These are phyloP conservation scores for Drosophila parthenogenetica DNA, from an alignment of 2,888 invertebrate species.

Conservation along the genomic window DNA sequence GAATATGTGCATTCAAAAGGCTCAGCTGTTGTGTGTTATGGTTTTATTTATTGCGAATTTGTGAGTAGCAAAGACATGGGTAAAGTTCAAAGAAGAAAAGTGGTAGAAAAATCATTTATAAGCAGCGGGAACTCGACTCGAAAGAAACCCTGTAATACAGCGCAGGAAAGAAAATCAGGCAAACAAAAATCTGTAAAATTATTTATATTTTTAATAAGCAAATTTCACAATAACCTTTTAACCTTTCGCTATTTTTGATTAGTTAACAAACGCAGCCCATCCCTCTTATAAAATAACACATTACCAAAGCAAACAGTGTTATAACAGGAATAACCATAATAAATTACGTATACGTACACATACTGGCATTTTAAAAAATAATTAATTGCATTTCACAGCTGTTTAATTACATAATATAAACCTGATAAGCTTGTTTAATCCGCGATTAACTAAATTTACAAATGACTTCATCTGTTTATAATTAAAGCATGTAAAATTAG, in stretches of 20 bases:
- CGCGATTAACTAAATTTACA: conserved; percentile 23
- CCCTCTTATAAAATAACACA: not conserved
- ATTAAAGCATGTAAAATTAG: not conserved
- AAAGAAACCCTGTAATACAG: too few species aligned
- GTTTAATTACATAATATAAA: conserved; percentile 9
- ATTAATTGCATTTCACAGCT: conserved; percentile 2
- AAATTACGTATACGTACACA: not conserved
- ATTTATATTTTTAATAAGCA: too few species aligned
- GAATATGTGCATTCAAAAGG: not conserved
- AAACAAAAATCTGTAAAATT: too few species aligned
- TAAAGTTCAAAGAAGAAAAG: too few species aligned
- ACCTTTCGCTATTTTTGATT: too few species aligned
- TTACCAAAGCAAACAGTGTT: not conserved
- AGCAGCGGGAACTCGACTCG: too few species aligned
- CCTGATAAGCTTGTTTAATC: conserved; percentile 12
- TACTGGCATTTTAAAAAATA: conserved; percentile 4
- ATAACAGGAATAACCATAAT: conserved; percentile 2
- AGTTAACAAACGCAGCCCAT: too few species aligned
- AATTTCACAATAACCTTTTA: too few species aligned
- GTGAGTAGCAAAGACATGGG: not conserved
- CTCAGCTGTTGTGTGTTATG: conserved; percentile 22
- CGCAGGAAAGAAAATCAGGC: too few species aligned
- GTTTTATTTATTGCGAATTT: not conserved
- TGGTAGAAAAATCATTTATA: too few species aligned
- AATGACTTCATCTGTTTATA: conserved; percentile 26